These are phyloP conservation scores for Sturnira hondurensis DNA, from an alignment of 2,113 vertebrate genomes.

Conservation along the genomic window DNA sequence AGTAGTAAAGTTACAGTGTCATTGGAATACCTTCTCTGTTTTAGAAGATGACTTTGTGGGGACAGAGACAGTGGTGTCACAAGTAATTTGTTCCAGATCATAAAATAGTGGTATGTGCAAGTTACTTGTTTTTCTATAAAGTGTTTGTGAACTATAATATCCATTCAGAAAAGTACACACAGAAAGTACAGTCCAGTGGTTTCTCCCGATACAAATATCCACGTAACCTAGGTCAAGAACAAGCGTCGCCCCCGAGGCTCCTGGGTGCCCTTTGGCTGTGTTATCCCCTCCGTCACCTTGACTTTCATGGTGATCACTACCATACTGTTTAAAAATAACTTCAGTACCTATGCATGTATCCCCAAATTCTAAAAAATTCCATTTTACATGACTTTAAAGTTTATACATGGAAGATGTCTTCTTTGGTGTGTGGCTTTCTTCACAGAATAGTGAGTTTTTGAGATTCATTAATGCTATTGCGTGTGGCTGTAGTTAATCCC, in stretches of 20 bases:
- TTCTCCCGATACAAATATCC: background rate
- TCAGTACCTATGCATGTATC: background rate
- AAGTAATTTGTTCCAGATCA: background rate
- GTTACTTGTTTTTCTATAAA: background rate
- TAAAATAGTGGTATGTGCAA: background rate
- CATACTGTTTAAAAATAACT: background rate
- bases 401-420: background rate
- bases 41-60: background rate
- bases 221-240: background rate
- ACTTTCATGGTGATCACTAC: background rate
- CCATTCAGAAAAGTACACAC: background rate
- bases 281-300: background rate
- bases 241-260: background rate
- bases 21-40: background rate
- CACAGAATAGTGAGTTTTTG: background rate
- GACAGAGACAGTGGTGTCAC: rapidly evolving
- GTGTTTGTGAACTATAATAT: background rate
- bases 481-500: background rate
- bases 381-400: background rate
- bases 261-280: too few relatives aligned
- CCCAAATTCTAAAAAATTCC: background rate
- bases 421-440: background rate
- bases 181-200: background rate
- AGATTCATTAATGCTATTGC: background rate
- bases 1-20: background rate